Base-by-base conservation (phyloP, 2,797 vertebrate species). In the Arnoldichthys spilopterus region DNA sequence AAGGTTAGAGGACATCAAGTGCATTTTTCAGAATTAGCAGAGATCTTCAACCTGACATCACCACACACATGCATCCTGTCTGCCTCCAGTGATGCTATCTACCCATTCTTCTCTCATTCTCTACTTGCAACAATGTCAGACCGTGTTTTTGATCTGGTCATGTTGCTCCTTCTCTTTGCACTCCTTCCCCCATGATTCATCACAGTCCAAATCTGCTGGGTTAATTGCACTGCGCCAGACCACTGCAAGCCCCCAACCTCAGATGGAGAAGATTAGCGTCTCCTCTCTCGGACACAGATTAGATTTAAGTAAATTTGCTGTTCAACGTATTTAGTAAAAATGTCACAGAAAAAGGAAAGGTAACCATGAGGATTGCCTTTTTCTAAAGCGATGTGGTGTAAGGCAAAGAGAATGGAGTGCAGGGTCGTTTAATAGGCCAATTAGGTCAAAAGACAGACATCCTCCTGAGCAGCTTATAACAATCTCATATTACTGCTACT, bases 1-100 rank as follows among this genome's bases (percentile, higher is more conserved):
- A 64, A 56, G 56, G 28, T 45, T 49, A 30, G 20, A 69, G 40
- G 26, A 61, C 61, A 53, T 67, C 64, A 64, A 40, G 66, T 72
- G 70, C 76, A 72, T 53, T 37, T 37, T 37, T 51, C 56, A 67
- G 56, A 76, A 78, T 80, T 78, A 81, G 63, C 37, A 66, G 80
- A 82, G 78, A 94, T 92, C 90, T 88, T 85, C 80, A 81, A 90
- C 86, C 88, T 93, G 92, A 92, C 90, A 84, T 90, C 92, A 94
- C 92, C 92, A 92, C 85, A 90, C 92, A 93, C 85, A 91, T 87
- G 89, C 92, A 93, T 93, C 92, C 92, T 94, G 92, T 91, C 92
- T 94, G 90, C 88, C 83, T 75, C 20, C 72, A 67, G 79, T 49
- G 93, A 94, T 94, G 89, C 79, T 88, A 94, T 94, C 93, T 89